Percentiles rank a stretch among this genome's conserved stretches.
phyloP scores from a whole-genome alignment of 2,113 vertebrate genomes.

The Chroicocephalus ridibundus region DNA sequence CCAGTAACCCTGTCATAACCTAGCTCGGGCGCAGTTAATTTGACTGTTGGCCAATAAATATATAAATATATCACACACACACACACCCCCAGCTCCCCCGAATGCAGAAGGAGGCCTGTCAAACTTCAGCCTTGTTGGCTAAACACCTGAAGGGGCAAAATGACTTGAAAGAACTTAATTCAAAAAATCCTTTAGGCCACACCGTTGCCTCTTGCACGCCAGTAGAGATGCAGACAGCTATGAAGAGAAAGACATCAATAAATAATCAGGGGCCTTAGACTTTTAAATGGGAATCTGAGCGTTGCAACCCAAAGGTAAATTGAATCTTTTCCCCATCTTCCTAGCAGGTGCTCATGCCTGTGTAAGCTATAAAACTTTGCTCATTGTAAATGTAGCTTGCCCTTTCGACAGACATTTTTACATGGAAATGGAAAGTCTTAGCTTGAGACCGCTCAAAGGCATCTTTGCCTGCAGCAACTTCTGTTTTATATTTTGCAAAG shows the following conservation, averaged over 20 bases:
- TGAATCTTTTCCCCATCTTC: constrained; percentile 75
- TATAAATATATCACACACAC: not conserved
- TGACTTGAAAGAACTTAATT: constrained; percentile 83
- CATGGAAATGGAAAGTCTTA: constrained; percentile 73
- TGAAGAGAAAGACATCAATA: constrained; percentile 92
- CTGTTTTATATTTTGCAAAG: not conserved
- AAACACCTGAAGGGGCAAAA: constrained; percentile 73
- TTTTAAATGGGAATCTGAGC: constrained; percentile 94
- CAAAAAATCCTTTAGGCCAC: constrained; percentile 88
- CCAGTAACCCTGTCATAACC: not conserved
- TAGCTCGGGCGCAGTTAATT: constrained; percentile 41
- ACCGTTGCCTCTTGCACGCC: constrained; percentile 69
- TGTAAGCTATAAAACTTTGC: constrained; percentile 57
- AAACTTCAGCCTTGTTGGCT: constrained; percentile 40
- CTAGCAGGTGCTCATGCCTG: constrained; percentile 56
- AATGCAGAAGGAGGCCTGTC: constrained; percentile 18
- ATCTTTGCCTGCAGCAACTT: constrained; percentile 52
- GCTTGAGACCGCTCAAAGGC: constrained; percentile 46
- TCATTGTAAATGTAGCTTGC: constrained; percentile 67
- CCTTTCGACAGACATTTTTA: constrained; percentile 68
- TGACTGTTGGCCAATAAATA: constrained; percentile 31
- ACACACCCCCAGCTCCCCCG: no score
- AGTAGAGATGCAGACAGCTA: constrained; percentile 82
- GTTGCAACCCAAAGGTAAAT: constrained; percentile 87
- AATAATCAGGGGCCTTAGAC: constrained; percentile 93